Evolutionary conservation across 2,888 invertebrate species (phyloP).

Genomic region (Drosophila nigricruria): DNA sequence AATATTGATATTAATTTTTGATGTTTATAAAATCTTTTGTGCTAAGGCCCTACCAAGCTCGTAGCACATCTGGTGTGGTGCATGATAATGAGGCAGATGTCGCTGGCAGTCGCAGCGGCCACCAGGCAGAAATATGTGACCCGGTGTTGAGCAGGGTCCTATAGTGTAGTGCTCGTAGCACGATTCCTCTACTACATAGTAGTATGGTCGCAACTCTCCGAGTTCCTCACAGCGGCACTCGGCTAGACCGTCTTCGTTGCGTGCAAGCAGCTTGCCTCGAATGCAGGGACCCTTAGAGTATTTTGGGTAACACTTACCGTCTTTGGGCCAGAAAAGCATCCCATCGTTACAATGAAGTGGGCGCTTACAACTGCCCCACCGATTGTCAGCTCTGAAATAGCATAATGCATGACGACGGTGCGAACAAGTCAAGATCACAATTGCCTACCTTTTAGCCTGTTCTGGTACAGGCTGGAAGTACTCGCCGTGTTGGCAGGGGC

Average conservation of each 20-base stretch:
- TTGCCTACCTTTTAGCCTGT: constrained; percentile 63
- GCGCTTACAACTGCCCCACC: constrained; percentile 91
- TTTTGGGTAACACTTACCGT: constrained; percentile 90
- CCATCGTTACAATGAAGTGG: constrained; percentile 88
- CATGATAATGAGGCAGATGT: constrained; percentile 91
- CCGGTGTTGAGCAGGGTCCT: constrained; percentile 92
- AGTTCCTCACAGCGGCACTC: constrained; percentile 88
- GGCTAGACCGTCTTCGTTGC: constrained; percentile 88
- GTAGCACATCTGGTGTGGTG: constrained; percentile 89
- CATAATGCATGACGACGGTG: background rate
- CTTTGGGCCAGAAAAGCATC: constrained; percentile 91
- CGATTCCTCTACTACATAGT: constrained; percentile 88
- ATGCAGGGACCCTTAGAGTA: constrained; percentile 91
- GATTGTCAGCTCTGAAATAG: constrained; percentile 79
- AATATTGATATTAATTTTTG: background rate
- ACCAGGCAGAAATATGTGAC: constrained; percentile 91
- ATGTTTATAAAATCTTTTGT: background rate
- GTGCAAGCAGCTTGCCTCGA: constrained; percentile 89
- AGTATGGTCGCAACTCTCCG: constrained; percentile 87
- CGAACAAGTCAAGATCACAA: background rate
- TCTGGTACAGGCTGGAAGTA: constrained; percentile 90
- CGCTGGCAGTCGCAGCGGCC: constrained; percentile 90
- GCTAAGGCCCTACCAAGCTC: constrained; percentile 88
- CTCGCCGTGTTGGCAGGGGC: constrained; percentile 90
- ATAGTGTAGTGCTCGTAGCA: constrained; percentile 93